Evolutionary conservation across 1,140 invertebrate species (phyloP).

Genomic region (Aphis craccivora): DNA sequence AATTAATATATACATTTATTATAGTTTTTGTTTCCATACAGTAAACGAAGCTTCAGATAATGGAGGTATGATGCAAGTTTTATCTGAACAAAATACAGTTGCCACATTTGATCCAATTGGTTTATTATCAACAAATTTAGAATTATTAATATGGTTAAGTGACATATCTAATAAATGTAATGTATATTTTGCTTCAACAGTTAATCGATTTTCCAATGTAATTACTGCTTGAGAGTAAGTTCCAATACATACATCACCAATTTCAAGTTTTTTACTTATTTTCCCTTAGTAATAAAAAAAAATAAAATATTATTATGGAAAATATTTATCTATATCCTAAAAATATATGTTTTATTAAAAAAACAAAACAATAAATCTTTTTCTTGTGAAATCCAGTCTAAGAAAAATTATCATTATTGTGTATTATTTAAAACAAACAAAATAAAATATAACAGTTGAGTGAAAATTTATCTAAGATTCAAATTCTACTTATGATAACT

Average conservation of each 20-base stretch:
- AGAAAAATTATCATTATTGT: background rate
- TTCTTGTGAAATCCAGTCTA: background rate
- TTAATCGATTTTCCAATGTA: constrained; percentile 46
- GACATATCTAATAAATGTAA: constrained; percentile 30
- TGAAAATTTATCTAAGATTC: background rate
- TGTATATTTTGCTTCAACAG: constrained; percentile 12
- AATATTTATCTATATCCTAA: background rate
- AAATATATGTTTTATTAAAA: background rate
- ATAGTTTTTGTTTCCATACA: background rate
- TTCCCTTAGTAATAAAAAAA: background rate
- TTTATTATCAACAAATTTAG: constrained; percentile 14
- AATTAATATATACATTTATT: background rate
- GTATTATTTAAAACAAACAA: background rate
- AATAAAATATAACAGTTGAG: background rate
- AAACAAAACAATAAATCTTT: background rate
- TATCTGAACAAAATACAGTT: constrained; percentile 41
- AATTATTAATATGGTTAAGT: background rate
- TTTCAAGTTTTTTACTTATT: constrained; percentile 30
- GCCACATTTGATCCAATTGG: background rate
- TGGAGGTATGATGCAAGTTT: constrained; percentile 11
- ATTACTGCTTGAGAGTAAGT: constrained; percentile 55
- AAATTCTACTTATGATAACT: background rate
- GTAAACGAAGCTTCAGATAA: constrained; percentile 35
- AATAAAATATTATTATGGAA: background rate
- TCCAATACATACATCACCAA: constrained; percentile 53